Conservation (phyloP, 2,113 vertebrate genomes). For the Numida meleagris region DNA sequence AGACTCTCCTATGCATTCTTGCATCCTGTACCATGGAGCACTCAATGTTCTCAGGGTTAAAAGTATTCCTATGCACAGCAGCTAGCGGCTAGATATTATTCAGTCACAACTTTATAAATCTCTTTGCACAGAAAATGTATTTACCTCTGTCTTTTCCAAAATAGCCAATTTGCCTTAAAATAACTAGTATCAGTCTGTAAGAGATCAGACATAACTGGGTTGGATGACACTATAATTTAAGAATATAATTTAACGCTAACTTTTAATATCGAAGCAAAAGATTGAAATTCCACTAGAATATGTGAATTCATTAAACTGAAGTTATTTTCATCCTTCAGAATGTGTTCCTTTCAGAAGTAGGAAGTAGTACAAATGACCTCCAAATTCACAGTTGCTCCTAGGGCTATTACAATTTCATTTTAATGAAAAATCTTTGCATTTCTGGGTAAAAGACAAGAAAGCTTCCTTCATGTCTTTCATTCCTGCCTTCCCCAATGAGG, state of each 20-base stretch:
- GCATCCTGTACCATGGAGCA: neutral
- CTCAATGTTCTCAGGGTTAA: neutral
- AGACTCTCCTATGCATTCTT: neutral
- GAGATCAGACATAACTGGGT: constrained; percentile 13
- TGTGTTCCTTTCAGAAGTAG: constrained; percentile 56
- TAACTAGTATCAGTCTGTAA: constrained; percentile 33
- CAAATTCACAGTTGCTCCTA: constrained; percentile 57
- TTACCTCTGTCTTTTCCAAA: constrained; percentile 36
- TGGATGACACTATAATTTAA: constrained; percentile 44
- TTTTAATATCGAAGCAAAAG: constrained; percentile 51
- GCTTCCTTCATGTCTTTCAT: neutral
- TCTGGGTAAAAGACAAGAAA: neutral
- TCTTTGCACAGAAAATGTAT: constrained; percentile 39
- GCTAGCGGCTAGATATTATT: neutral
- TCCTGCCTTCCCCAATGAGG: neutral
- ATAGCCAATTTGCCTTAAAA: constrained; percentile 38
- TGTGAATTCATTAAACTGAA: constrained; percentile 56
- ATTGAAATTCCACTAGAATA: constrained; percentile 51
- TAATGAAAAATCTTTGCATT: neutral
- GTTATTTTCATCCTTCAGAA: constrained; percentile 68
- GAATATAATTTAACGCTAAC: constrained; percentile 44
- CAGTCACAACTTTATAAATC: neutral
- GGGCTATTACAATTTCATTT: neutral
- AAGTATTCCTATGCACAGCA: neutral
- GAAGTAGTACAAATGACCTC: constrained; percentile 53